A percentile compares a stretch with the other conserved stretches of the same genome.
Evolutionary conservation across 2,113 vertebrate species (phyloP).

Genomic region (Bostrychus sinensis): DNA sequence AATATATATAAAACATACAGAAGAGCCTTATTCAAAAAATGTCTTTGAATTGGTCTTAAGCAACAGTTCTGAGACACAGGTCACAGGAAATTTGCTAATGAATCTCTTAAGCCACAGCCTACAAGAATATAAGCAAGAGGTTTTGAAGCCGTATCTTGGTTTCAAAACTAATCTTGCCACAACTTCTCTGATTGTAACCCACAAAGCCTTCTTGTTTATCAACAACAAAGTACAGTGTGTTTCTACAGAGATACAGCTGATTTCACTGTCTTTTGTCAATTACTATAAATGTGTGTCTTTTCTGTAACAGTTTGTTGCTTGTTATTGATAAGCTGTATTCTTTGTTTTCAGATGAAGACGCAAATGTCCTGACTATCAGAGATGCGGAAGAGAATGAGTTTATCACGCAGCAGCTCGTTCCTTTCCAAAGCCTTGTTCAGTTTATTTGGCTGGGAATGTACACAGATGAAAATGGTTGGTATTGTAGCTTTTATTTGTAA

Average conservation of each 20-base stretch:
- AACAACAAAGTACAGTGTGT: background rate
- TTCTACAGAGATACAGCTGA: background rate
- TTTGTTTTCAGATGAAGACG: constrained; percentile 53
- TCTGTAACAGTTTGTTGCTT: no score
- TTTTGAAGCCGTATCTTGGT: background rate
- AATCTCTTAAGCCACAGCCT: no score
- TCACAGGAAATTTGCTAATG: no score
- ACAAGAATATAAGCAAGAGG: no score
- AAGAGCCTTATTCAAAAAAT: no score
- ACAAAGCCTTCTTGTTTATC: background rate
- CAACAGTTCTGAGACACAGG: no score
- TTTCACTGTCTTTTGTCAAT: background rate
- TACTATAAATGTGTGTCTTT: background rate
- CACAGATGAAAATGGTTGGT: constrained; percentile 81
- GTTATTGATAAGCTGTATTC: background rate
- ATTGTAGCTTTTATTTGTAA: background rate
- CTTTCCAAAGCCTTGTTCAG: constrained; percentile 81
- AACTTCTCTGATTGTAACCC: background rate
- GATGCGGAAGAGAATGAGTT: constrained; percentile 89
- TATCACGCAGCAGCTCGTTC: constrained; percentile 82
- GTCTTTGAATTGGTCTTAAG: no score
- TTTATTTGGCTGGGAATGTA: constrained; percentile 89
- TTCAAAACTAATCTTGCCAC: background rate
- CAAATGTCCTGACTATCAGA: constrained; percentile 87
- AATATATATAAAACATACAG: no score